phyloP scores from a whole-genome alignment of 2,113 vertebrate species.

The Tauraco erythrolophus region DNA sequence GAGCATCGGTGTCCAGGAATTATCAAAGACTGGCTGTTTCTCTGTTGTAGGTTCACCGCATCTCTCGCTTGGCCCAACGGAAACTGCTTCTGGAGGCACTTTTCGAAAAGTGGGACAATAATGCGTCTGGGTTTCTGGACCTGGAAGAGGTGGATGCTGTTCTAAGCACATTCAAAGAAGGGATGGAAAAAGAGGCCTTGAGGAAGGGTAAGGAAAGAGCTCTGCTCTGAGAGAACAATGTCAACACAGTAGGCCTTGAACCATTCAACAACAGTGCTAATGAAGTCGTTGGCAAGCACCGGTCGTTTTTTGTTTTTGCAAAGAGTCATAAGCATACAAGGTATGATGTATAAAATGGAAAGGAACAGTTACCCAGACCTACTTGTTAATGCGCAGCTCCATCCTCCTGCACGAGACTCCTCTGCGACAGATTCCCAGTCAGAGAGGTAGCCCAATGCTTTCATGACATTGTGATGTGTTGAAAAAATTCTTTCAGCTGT shows the following conservation, averaged over 20 bases:
- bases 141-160: slow-evolving; percentile 70
- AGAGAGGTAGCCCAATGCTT: neutral
- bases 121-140: slow-evolving; percentile 72
- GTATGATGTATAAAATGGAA: neutral
- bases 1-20: neutral
- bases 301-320: neutral
- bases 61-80: neutral
- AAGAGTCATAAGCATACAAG: neutral
- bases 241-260: neutral
- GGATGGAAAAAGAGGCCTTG: slow-evolving; percentile 72
- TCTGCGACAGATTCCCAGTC: neutral
- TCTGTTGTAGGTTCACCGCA: slow-evolving; percentile 47
- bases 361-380: neutral
- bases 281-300: neutral
- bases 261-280: neutral
- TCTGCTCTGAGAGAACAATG: neutral
- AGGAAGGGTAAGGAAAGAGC: slow-evolving; percentile 69
- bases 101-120: slow-evolving; percentile 80
- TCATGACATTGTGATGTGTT: neutral
- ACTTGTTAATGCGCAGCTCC: neutral
- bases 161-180: slow-evolving; percentile 73
- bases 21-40: neutral
- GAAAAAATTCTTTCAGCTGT: neutral
- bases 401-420: neutral
- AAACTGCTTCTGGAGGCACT: slow-evolving; percentile 73